A percentile compares a stretch with the other conserved stretches of the same genome.
Conservation (phyloP, 2,888 invertebrate genomes). For the Cosmia trapezina region DNA sequence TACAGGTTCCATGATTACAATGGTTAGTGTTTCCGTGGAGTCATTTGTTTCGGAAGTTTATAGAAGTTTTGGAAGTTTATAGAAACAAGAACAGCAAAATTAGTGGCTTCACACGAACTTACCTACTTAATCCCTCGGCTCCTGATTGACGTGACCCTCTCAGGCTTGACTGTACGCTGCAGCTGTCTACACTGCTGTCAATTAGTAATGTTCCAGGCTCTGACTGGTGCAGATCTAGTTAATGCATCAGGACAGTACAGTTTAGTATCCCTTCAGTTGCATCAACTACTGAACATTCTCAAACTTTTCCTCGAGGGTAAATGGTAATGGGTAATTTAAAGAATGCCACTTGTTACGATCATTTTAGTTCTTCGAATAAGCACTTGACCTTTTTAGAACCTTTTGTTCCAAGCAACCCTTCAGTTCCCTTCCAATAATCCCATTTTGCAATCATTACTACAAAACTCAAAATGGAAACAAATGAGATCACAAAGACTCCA, state of each 20-base stretch:
- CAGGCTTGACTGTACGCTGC: not conserved
- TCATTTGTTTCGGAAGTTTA: not conserved
- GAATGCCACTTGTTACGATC: not conserved
- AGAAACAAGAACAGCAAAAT: not conserved
- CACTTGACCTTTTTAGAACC: slow-evolving; percentile 7
- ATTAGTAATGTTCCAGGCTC: slow-evolving; percentile 20
- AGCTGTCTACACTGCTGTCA: slow-evolving; percentile 38
- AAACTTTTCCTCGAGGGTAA: not conserved
- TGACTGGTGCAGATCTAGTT: not conserved
- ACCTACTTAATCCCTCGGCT: not conserved
- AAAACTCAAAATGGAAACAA: not conserved
- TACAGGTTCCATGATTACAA: not conserved
- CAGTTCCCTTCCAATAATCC: slow-evolving; percentile 1
- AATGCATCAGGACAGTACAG: slow-evolving; percentile 14
- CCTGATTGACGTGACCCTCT: not conserved
- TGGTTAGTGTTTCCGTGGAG: not conserved
- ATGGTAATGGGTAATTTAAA: not conserved
- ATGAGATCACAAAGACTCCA: not conserved
- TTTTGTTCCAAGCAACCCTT: slow-evolving; percentile 3
- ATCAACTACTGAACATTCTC: not conserved
- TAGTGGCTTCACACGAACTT: not conserved
- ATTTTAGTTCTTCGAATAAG: slow-evolving; percentile 6
- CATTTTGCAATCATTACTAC: slow-evolving; percentile 4
- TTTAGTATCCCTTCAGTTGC: not conserved
- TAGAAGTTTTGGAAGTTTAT: not conserved